Evolutionary conservation across 1,140 invertebrate genomes (phyloP), one percentile per base, ranked within the genome.

Genomic region (Archegozetes longisetosus): DNA sequence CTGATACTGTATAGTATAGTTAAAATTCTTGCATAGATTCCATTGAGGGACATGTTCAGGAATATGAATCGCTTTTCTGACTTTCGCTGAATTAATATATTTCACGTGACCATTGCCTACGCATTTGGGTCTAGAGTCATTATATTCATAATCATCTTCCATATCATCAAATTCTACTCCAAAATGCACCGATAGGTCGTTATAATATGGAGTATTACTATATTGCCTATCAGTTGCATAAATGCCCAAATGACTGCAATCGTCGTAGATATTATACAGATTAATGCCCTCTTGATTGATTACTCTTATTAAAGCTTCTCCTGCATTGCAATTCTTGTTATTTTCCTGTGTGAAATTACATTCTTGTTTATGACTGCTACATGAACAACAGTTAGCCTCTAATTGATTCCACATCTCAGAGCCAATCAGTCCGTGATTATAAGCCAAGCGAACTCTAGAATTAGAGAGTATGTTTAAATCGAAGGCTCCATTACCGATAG

Each of bases 401-500:
- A 63, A 2, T 13, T 48, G 1, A 20, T 28, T 1, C 57, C 57
- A 63, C 2, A 9, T 9, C 3, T 3, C n/a, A 23, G 70, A 64
- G 52, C 71, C 74, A 61, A 75, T 65, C 12, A 79, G 66, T 55
- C 77, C 77, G 66, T 77, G 75, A 66, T 73, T 75, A 58, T 75
- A 76, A 26, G 69, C 73, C 67, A 78, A 76, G 59, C 76, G 72
- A 20, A 78, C 66, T 23, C 71, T 61, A 2, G 75, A 75, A 62
- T 77, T 71, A 46, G 70, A 67, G 52, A 77, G 72, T 50, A 72
- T 68, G 20, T 67, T 61, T 17, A 64, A 64, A 65, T 70, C 70
- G 14, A 72, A 68, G 48, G 75, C 66, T 47, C 76, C 77, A 71
- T 79, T 79, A 48, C 77, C 77, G 61, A 78, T 70, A 28, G 71